Conservation (phyloP, 2,888 invertebrate genomes). For the Leucophenga montana region DNA sequence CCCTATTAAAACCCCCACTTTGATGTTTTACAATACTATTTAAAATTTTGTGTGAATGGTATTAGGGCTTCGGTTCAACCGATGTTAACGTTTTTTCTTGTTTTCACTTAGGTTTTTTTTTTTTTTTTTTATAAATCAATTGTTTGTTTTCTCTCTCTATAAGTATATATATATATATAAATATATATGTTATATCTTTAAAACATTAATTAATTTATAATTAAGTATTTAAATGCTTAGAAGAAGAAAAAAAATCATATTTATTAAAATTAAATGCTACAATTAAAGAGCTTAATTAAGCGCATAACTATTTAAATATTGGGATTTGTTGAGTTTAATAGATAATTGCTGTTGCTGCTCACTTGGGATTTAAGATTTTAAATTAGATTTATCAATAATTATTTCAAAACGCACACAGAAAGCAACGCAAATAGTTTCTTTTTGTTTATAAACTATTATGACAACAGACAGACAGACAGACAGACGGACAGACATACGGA, state of each 20-base stretch:
- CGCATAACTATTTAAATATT: conserved; percentile 6
- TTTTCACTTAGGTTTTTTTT: no score
- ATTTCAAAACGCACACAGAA: background rate
- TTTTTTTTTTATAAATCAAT: background rate
- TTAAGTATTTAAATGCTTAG: conserved; percentile 26
- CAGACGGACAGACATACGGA: no score
- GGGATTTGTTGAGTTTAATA: no score
- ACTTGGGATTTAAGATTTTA: background rate
- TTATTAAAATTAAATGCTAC: conserved; percentile 30
- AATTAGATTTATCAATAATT: no score
- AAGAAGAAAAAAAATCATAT: conserved; percentile 27
- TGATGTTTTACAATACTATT: no score
- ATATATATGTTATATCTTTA: conserved; percentile 32
- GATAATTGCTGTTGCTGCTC: no score
- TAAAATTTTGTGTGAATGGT: no score
- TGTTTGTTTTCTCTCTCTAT: background rate
- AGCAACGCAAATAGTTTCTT: background rate
- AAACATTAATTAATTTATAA: conserved; percentile 55
- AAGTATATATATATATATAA: conserved; percentile 22
- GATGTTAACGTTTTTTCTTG: no score
- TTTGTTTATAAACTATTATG: no score
- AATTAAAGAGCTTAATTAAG: conserved; percentile 17
- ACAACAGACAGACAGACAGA: conserved; percentile 1
- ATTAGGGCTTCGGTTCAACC: no score
- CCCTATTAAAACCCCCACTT: no score